Percentiles rank a stretch among this genome's conserved stretches.
phyloP scores from a whole-genome alignment of 2,888 invertebrate genomes.

The Rhagonycha fulva region DNA sequence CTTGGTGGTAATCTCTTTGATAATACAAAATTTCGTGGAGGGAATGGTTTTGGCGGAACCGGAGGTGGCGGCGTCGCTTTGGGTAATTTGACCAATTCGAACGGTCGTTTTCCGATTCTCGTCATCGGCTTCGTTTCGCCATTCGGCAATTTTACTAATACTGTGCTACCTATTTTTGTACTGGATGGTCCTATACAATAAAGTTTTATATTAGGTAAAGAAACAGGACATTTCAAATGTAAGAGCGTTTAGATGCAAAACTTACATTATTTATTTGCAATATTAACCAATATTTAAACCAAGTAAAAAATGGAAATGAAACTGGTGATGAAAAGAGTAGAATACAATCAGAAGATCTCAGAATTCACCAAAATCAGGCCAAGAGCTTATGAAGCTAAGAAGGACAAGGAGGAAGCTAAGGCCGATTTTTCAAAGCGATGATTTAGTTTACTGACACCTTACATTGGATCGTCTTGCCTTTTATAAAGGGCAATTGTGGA shows the following conservation, averaged over 20 bases:
- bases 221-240: background rate
- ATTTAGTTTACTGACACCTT: too few species aligned
- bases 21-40: conserved; percentile 28
- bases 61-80: conserved; percentile 53
- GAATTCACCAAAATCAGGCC: too few species aligned
- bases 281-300: too few species aligned
- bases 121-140: conserved; percentile 56
- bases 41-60: conserved; percentile 29
- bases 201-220: background rate
- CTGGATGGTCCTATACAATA: conserved; percentile 44
- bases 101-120: conserved; percentile 49
- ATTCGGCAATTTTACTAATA: conserved; percentile 54
- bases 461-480: too few species aligned
- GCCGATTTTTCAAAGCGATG: too few species aligned
- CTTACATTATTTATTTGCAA: too few species aligned
- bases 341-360: too few species aligned
- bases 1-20: conserved; percentile 34
- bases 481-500: too few species aligned
- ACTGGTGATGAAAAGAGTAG: too few species aligned
- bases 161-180: conserved; percentile 53
- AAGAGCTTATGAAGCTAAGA: too few species aligned
- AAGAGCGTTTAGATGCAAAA: background rate
- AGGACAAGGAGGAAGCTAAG: too few species aligned
- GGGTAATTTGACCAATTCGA: conserved; percentile 52
- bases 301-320: too few species aligned